Percentiles rank a stretch among this genome's conserved stretches.
Evolutionary conservation across 2,797 vertebrate genomes (phyloP).

Genomic region (Macroramphosus scolopax): DNA sequence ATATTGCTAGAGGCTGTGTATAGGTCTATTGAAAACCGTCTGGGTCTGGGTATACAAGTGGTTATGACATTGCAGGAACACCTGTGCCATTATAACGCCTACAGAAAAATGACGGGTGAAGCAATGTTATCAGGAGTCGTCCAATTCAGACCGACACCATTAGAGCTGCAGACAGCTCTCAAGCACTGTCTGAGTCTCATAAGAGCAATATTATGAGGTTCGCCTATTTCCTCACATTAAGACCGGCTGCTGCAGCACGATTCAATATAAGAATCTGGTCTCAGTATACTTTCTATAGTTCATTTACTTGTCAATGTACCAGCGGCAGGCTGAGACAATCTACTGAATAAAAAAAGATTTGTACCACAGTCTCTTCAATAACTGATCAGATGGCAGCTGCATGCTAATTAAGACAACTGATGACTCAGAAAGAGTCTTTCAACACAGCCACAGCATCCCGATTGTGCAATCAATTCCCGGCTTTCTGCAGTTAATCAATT

Average conservation of each 20-base stretch:
- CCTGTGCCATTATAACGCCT: slow-evolving; percentile 23
- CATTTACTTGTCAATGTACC: too few relatives aligned
- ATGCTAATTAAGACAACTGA: slow-evolving; percentile 13
- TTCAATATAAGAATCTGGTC: too few relatives aligned
- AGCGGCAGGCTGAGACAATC: too few relatives aligned
- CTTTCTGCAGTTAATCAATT: too few relatives aligned
- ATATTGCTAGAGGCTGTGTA: too few relatives aligned
- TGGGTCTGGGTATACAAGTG: background rate
- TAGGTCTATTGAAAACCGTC: too few relatives aligned
- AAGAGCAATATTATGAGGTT: slow-evolving; percentile 34
- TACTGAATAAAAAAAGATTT: slow-evolving; percentile 9
- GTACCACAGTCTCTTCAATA: slow-evolving; percentile 7
- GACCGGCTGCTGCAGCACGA: slow-evolving; percentile 7
- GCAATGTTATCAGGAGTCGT: slow-evolving; percentile 30
- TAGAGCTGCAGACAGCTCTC: slow-evolving; percentile 23
- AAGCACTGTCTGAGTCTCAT: slow-evolving; percentile 21
- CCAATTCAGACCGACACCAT: slow-evolving; percentile 43
- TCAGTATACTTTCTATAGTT: too few relatives aligned
- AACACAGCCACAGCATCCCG: too few relatives aligned
- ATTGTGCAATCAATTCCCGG: too few relatives aligned
- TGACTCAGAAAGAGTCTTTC: slow-evolving; percentile 7
- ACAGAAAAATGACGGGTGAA: slow-evolving; percentile 29
- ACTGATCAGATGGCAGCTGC: background rate
- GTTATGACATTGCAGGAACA: slow-evolving; percentile 13
- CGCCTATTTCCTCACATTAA: slow-evolving; percentile 13